Percentiles rank a stretch among this genome's conserved stretches.
These are phyloP conservation scores for Zaprionus africanus DNA, from an alignment of 1,140 invertebrate genomes.

Conservation along the genomic window DNA sequence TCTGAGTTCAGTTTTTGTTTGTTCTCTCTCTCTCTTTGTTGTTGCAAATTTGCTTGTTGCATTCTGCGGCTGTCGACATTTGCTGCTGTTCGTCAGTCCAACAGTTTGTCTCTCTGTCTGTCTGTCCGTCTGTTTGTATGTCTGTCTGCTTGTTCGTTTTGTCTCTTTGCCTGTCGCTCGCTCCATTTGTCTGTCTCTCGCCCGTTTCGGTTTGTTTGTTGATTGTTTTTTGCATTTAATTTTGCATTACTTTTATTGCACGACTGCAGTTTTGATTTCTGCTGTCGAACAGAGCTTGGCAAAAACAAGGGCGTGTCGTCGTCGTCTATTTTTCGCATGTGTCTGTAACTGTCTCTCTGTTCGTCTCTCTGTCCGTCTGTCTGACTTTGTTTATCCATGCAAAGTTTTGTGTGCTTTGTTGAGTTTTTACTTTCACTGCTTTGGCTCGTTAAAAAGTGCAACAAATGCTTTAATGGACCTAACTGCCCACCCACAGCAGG, in stretches of 20 bases:
- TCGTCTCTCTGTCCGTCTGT: not conserved
- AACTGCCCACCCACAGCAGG: conserved; percentile 41
- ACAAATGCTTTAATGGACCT: conserved; percentile 50
- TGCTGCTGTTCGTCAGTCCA: conserved; percentile 8
- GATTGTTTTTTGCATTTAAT: conserved; percentile 74
- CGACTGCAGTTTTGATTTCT: conserved; percentile 73
- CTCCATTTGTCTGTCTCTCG: not conserved
- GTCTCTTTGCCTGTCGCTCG: conserved; percentile 1
- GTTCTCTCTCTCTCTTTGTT: not conserved
- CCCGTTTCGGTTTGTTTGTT: conserved; percentile 28
- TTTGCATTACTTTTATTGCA: conserved; percentile 68
- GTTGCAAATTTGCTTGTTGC: conserved; percentile 47
- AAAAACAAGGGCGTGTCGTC: conserved; percentile 54
- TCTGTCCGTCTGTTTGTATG: conserved; percentile 8
- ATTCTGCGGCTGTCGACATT: conserved; percentile 46
- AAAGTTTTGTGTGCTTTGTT: conserved; percentile 57
- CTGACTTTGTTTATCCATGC: conserved; percentile 59
- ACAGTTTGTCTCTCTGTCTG: conserved; percentile 20
- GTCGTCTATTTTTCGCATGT: conserved; percentile 21
- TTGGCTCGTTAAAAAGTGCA: conserved; percentile 47
- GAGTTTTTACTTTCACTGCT: conserved; percentile 69
- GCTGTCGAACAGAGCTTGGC: conserved; percentile 16
- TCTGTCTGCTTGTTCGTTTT: conserved; percentile 3
- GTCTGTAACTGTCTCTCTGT: conserved; percentile 25
- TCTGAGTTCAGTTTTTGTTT: conserved; percentile 3